Evolutionary conservation across 2,888 invertebrate genomes (phyloP).

Genomic region (Rhogogaster chlorosoma): DNA sequence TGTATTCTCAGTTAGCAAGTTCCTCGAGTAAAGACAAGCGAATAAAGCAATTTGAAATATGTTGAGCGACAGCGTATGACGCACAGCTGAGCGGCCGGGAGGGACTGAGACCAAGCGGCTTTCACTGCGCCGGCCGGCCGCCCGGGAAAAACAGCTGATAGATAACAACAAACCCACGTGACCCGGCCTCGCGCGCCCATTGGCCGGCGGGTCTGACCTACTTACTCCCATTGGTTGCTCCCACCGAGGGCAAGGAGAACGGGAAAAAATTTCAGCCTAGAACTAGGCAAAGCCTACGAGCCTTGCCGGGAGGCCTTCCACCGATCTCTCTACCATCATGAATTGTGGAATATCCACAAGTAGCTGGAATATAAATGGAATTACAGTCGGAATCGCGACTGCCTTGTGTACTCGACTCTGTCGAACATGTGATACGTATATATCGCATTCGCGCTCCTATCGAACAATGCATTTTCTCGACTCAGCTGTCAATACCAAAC

Average conservation of each 20-base stretch:
- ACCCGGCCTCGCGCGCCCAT: conserved; percentile 76
- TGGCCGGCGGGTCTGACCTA: conserved; percentile 80
- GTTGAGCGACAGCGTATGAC: conserved; percentile 68
- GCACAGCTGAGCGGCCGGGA: conserved; percentile 75
- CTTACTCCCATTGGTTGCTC: conserved; percentile 79
- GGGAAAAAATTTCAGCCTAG: conserved; percentile 60
- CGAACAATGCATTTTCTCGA: conserved; percentile 16
- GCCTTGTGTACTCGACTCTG: conserved; percentile 3
- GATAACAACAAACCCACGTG: conserved; percentile 87
- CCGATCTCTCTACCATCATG: conserved; percentile 29
- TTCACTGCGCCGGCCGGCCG: conserved; percentile 76
- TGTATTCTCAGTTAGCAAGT: conserved; percentile 73
- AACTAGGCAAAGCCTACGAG: conserved; percentile 45
- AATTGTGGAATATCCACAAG: background rate
- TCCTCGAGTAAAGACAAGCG: conserved; percentile 72
- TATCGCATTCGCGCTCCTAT: background rate
- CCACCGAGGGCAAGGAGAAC: conserved; percentile 62
- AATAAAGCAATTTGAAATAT: conserved; percentile 26
- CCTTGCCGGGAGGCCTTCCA: conserved; percentile 39
- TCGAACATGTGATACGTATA: conserved; percentile 1
- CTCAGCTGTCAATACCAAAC: conserved; percentile 63
- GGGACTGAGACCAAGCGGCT: conserved; percentile 72
- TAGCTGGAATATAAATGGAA: background rate
- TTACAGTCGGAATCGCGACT: background rate
- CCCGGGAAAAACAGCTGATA: conserved; percentile 81